Evolutionary conservation across 2,113 vertebrate species (phyloP).

Genomic region (Hippocampus abdominalis): DNA sequence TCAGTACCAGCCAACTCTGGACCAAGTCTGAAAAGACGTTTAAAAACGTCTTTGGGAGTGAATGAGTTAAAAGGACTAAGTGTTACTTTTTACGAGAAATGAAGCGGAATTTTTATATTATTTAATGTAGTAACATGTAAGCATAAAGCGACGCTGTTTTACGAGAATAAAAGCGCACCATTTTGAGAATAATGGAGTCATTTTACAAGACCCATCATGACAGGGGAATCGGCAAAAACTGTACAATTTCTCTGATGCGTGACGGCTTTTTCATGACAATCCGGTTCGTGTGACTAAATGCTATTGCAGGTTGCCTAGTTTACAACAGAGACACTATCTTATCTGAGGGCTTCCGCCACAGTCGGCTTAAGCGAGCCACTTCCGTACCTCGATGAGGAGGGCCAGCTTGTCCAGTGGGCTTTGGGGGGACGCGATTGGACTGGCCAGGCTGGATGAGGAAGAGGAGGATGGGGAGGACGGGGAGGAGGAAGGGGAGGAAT

Average conservation of each 20-base stretch:
- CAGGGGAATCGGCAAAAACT: neutral
- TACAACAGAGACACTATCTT: neutral
- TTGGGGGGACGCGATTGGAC: constrained; percentile 96
- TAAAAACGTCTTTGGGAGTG: no score
- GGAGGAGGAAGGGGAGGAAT: constrained; percentile 84
- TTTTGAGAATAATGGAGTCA: neutral
- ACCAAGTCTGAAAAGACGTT: no score
- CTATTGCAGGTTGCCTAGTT: neutral
- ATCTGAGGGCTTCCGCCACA: neutral
- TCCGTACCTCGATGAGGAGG: constrained; percentile 94
- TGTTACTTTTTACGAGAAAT: neutral
- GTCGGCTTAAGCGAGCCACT: neutral
- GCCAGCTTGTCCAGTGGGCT: constrained; percentile 91
- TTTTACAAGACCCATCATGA: neutral
- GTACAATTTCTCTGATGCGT: neutral
- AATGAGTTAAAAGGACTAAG: neutral
- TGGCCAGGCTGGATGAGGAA: constrained; percentile 94
- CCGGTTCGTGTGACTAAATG: neutral
- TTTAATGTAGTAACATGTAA: no score
- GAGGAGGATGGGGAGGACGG: constrained; percentile 85
- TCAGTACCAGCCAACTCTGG: no score
- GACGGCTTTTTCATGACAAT: neutral
- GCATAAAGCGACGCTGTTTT: neutral
- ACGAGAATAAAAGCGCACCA: neutral
- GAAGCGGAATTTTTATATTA: neutral